phyloP scores from a whole-genome alignment of 2,888 invertebrate genomes.

The Polia nebulosa region DNA sequence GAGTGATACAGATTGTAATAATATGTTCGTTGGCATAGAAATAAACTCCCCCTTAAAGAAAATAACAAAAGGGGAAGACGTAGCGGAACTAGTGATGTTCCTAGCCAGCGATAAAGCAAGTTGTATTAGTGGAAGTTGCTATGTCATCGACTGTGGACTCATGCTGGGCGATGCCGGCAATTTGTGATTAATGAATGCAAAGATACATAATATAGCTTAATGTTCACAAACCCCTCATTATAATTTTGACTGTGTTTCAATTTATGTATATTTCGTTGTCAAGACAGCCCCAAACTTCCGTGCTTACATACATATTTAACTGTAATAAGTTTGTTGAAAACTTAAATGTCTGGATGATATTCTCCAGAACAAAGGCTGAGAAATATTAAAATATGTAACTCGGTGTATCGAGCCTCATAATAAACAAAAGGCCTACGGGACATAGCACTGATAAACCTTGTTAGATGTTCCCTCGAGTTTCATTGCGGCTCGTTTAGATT shows the following conservation, averaged over 20 bases:
- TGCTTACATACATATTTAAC: conserved; percentile 68
- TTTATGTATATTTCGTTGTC: conserved; percentile 44
- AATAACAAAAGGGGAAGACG: conserved; percentile 75
- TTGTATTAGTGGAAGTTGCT: conserved; percentile 79
- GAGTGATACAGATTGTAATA: conserved; percentile 70
- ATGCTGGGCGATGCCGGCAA: conserved; percentile 74
- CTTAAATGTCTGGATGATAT: conserved; percentile 75
- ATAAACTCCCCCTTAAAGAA: conserved; percentile 75
- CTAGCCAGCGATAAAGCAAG: conserved; percentile 81
- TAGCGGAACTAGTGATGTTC: conserved; percentile 79
- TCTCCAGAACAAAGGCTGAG: conserved; percentile 77
- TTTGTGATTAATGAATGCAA: conserved; percentile 66
- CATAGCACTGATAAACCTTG: conserved; percentile 79
- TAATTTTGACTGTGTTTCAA: conserved; percentile 35
- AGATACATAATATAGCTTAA: conserved; percentile 54
- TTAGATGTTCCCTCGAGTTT: conserved; percentile 77
- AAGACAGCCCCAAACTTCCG: conserved; percentile 64
- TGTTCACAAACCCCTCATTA: conserved; percentile 29
- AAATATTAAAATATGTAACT: conserved; percentile 83
- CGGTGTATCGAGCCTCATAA: conserved; percentile 71
- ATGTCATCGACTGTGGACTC: conserved; percentile 80
- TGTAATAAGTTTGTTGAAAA: conserved; percentile 78
- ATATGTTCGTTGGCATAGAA: conserved; percentile 72
- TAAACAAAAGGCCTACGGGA: conserved; percentile 80
- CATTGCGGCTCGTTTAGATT: conserved; percentile 81